A percentile compares a stretch with the other conserved stretches of the same genome.
These are phyloP conservation scores for Dasysyrphus tricinctus DNA, from an alignment of 2,888 invertebrate species.

Conservation along the genomic window DNA sequence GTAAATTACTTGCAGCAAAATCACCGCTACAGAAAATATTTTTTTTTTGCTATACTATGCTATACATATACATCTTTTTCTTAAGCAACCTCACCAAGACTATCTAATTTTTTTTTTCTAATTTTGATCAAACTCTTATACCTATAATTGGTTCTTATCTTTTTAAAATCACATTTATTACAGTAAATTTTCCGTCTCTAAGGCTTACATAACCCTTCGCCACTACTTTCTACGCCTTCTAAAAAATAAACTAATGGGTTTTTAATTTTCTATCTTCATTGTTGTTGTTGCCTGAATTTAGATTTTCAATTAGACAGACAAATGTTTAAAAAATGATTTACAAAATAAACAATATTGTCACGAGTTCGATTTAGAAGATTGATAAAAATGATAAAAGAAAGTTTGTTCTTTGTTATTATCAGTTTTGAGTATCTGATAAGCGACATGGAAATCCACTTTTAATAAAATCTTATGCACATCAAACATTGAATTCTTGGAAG, in stretches of 20 bases:
- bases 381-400: conserved; percentile 41
- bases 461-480: conserved; percentile 49
- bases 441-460: conserved; percentile 70
- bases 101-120: too few relatives aligned
- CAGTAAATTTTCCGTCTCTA: neutral
- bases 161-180: neutral
- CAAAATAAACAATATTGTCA: conserved; percentile 55
- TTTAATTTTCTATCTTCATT: conserved; percentile 1
- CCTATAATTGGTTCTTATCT: neutral
- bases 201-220: neutral
- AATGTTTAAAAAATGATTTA: conserved; percentile 70
- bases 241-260: conserved; percentile 17
- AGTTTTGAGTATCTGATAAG: conserved; percentile 18
- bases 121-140: neutral
- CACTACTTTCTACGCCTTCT: neutral
- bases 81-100: too few relatives aligned
- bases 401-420: conserved; percentile 59
- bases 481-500: too few relatives aligned
- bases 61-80: too few relatives aligned
- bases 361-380: conserved; percentile 66
- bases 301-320: conserved; percentile 71
- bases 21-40: too few relatives aligned
- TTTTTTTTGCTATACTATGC: too few relatives aligned
- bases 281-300: conserved; percentile 46
- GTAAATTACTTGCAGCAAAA: too few relatives aligned